Conservation (phyloP, 2,888 invertebrate species). For the Gnatocerus cornutus region DNA sequence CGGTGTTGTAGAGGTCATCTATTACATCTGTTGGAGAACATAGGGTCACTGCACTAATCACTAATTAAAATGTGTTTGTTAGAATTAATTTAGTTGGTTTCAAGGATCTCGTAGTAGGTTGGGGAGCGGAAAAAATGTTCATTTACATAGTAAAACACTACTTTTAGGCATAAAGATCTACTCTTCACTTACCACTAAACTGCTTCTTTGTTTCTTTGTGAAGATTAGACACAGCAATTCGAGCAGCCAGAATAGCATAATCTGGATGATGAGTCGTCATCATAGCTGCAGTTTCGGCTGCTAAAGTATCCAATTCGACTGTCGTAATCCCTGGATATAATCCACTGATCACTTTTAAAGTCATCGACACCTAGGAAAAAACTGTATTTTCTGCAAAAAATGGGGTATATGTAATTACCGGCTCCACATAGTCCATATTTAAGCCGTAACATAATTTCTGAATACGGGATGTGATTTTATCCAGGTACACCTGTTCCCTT, state of each 20-base stretch:
- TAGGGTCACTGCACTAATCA: not conserved
- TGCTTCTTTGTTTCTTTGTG: slow-evolving; percentile 97
- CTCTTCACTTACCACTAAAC: slow-evolving; percentile 81
- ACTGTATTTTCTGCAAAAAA: not conserved
- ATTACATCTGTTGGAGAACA: slow-evolving; percentile 83
- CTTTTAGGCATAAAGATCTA: too few relatives aligned
- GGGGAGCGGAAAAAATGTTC: too few relatives aligned
- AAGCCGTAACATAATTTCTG: slow-evolving; percentile 96
- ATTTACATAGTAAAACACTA: too few relatives aligned
- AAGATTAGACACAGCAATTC: slow-evolving; percentile 94
- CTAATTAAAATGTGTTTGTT: not conserved
- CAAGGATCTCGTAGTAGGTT: too few relatives aligned
- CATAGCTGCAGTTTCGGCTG: slow-evolving; percentile 98
- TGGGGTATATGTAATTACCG: slow-evolving; percentile 81
- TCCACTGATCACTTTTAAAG: slow-evolving; percentile 94
- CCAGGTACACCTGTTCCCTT: slow-evolving; percentile 94
- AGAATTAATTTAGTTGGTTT: too few relatives aligned
- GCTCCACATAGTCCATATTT: slow-evolving; percentile 96
- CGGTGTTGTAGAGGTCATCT: slow-evolving; percentile 85
- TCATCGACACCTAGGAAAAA: slow-evolving; percentile 80
- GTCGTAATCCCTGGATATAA: slow-evolving; percentile 98
- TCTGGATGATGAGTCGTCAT: slow-evolving; percentile 98
- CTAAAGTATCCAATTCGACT: slow-evolving; percentile 96
- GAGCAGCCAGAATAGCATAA: slow-evolving; percentile 90
- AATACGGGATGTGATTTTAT: slow-evolving; percentile 98